Percentiles rank a stretch among this genome's conserved stretches.
Conservation (phyloP, 2,113 vertebrate genomes). For the Fregata magnificens region DNA sequence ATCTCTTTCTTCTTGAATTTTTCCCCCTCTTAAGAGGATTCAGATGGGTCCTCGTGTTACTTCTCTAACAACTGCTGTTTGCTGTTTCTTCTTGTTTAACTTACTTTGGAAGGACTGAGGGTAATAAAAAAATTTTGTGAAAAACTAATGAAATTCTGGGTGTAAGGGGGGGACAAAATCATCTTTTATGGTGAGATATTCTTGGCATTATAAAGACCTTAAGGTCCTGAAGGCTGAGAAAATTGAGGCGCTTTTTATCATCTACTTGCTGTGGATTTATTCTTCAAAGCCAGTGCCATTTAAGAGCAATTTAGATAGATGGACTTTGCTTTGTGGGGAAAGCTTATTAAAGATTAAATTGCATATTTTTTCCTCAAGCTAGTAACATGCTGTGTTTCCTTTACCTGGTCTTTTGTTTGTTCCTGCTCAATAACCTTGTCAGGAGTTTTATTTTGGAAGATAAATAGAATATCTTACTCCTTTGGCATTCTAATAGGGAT, state of each 20-base stretch:
- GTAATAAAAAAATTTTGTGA: not conserved
- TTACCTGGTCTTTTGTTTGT: not conserved
- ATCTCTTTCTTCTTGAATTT: not conserved
- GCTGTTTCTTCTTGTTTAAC: not conserved
- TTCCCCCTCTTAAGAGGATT: not conserved
- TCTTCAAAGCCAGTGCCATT: not conserved
- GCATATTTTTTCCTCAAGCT: not conserved
- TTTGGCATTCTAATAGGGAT: not conserved
- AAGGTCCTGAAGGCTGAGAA: not conserved
- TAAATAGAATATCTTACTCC: not conserved
- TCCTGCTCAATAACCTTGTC: not conserved
- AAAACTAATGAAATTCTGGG: not conserved
- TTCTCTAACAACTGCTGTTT: not conserved
- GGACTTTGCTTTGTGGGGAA: not conserved
- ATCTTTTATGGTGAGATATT: not conserved
- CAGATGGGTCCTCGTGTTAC: not conserved
- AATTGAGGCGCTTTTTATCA: not conserved
- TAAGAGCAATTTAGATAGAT: not conserved
- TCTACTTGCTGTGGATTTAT: not conserved
- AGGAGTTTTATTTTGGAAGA: not conserved
- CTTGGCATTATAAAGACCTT: not conserved
- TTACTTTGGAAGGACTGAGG: not conserved
- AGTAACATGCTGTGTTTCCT: not conserved
- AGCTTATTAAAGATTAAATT: not conserved
- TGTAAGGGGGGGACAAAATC: rapidly evolving